Percentiles rank a stretch among this genome's conserved stretches.
Evolutionary conservation across 2,797 vertebrate species (phyloP).

Genomic region (Chrosomus eos): DNA sequence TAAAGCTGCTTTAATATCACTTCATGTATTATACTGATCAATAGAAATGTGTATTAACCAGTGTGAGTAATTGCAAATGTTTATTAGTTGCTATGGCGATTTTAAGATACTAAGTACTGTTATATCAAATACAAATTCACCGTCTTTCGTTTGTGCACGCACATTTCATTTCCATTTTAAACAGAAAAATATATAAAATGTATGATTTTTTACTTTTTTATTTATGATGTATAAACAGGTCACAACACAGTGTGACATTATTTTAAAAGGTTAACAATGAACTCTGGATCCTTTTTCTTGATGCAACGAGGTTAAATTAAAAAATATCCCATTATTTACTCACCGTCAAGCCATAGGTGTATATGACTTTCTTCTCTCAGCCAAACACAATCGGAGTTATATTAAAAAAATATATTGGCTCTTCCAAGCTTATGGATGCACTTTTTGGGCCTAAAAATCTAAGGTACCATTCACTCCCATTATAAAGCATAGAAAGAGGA

Average conservation of each 20-base stretch:
- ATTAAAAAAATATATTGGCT: too few relatives aligned
- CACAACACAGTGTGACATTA: background rate
- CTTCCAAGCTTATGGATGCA: too few relatives aligned
- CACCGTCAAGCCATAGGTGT: too few relatives aligned
- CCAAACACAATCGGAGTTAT: too few relatives aligned
- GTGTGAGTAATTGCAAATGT: background rate
- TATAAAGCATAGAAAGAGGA: too few relatives aligned
- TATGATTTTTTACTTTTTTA: background rate
- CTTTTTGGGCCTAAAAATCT: too few relatives aligned
- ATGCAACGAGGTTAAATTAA: background rate
- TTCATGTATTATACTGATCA: too few relatives aligned
- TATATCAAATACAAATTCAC: too few relatives aligned
- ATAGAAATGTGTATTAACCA: background rate
- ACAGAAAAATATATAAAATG: background rate
- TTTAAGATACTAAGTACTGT: background rate
- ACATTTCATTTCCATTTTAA: background rate
- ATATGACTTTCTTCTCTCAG: too few relatives aligned
- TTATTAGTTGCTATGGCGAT: background rate
- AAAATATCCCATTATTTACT: too few relatives aligned
- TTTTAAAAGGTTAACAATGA: background rate
- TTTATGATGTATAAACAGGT: background rate
- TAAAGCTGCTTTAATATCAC: too few relatives aligned
- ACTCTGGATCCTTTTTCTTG: background rate
- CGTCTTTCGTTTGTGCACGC: background rate
- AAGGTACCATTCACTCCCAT: too few relatives aligned